Evolutionary conservation across 2,888 invertebrate genomes (phyloP), one percentile per base, ranked within the genome.

Genomic region (Buathra laborator): DNA sequence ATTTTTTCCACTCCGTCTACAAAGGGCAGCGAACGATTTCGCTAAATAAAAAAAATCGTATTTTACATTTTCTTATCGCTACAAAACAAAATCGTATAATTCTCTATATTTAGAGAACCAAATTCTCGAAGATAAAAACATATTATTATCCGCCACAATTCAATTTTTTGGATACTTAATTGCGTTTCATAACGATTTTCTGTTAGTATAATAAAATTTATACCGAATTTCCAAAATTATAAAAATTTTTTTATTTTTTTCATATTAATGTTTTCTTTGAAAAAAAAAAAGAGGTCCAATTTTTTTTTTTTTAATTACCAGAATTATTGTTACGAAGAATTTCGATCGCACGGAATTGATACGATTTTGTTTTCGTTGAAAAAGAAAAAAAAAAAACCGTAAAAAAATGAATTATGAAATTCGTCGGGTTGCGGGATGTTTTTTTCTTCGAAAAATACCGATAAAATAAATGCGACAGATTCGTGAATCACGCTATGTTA

Each of bases 391-490:
- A 12, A 16, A 53, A 53, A 16, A 6, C 16, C 9, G 7, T 19
- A 19, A 16, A 9, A 9, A 9, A 53, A 29, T 19, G 29, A 59
- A 29, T 59, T 29, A 14, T 59, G 12, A 24, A 59, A 24, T 19
- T 68, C 46, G 19, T 46, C 46, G 5, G 19, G 48, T 3, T 1
- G 29, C 14, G 46, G 3, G 67, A 67, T 43, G 16, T 37, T 5
- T 19, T 46, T 46, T 46, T 44, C 44, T 24, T 44, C 19, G 19
- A 16, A 19, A 1, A 43, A 37, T 37, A 37, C 2, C 68, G 68
- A 68, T 68, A 44, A 48, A 68, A 48, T 68, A 48, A 68, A 68
- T 68, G n/a, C 48, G 68, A 46, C 46, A 68, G 46, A 68, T 68
- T 75, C 14, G 16, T 48, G 64, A 64, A 66, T 75, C 64, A 75